phyloP scores from a whole-genome alignment of 2,797 vertebrate species.

The Buphagus erythrorhynchus region DNA sequence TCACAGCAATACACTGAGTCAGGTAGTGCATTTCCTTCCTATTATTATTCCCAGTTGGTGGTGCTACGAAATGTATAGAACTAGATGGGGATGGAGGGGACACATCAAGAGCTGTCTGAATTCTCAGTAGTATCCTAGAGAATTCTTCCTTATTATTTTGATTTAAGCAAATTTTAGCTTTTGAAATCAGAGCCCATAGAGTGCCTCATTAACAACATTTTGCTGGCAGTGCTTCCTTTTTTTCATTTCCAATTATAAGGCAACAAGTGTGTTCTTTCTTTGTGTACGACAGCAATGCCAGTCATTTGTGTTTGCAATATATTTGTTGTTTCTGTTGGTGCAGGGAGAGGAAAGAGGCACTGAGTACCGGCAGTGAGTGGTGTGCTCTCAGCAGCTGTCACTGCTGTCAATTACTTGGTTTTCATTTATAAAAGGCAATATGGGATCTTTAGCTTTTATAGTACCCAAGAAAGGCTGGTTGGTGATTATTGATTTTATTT shows the following conservation, averaged over 20 bases:
- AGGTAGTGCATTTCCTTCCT: slow-evolving; percentile 35
- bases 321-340: slow-evolving; percentile 31
- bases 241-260: slow-evolving; percentile 41
- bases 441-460: slow-evolving; percentile 66
- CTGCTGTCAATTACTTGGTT: slow-evolving; percentile 64
- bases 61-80: background rate
- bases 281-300: background rate
- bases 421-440: slow-evolving; percentile 68
- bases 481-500: slow-evolving; percentile 68
- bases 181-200: slow-evolving; percentile 41
- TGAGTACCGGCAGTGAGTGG: slow-evolving; percentile 1
- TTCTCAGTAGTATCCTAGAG: slow-evolving; percentile 25
- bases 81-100: background rate
- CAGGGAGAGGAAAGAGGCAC: background rate
- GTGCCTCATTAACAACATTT: slow-evolving; percentile 52
- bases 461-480: slow-evolving; percentile 48
- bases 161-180: slow-evolving; percentile 59
- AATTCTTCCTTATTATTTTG: slow-evolving; percentile 62
- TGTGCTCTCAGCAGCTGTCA: slow-evolving; percentile 57
- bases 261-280: slow-evolving; percentile 38
- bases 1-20: slow-evolving; percentile 28
- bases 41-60: slow-evolving; percentile 46
- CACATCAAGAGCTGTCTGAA: slow-evolving; percentile 49
- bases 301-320: slow-evolving; percentile 13
- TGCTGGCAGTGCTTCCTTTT: slow-evolving; percentile 29